Conservation (phyloP, 2,797 vertebrate genomes). For the Poeciliopsis gracilis region DNA sequence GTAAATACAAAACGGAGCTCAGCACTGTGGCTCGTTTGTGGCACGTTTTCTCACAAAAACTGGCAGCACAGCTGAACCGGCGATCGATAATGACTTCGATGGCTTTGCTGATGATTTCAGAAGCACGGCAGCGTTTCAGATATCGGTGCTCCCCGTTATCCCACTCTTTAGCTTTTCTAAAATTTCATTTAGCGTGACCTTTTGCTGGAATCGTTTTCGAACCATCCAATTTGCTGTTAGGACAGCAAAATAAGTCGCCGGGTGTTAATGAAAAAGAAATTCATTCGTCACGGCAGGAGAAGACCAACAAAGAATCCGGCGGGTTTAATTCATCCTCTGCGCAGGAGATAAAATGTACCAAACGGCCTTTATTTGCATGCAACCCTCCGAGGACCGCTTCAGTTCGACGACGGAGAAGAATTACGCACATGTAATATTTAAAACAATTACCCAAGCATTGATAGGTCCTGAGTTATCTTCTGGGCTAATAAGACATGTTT, state of each 20-base stretch:
- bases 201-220: constrained; percentile 23
- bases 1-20: neutral
- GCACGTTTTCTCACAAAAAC: neutral
- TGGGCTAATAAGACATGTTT: neutral
- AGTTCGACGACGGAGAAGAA: neutral
- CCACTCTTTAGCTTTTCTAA: constrained; percentile 9
- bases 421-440: neutral
- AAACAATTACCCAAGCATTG: constrained; percentile 6
- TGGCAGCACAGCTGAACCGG: neutral
- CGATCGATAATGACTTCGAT: neutral
- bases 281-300: constrained; percentile 24
- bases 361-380: constrained; percentile 5
- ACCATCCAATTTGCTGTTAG: constrained; percentile 27
- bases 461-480: constrained; percentile 5
- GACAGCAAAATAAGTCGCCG: constrained; percentile 23
- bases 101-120: constrained; percentile 1
- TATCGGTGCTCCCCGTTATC: neutral
- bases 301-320: constrained; percentile 10
- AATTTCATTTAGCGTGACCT: constrained; percentile 25
- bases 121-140: constrained; percentile 1
- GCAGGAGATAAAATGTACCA: neutral
- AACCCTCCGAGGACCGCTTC: neutral
- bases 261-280: constrained; percentile 39
- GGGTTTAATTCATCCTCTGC: constrained; percentile 9
- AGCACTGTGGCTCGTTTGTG: neutral